Conservation (phyloP, 1,140 invertebrate genomes). For the Drosophila guanche region DNA sequence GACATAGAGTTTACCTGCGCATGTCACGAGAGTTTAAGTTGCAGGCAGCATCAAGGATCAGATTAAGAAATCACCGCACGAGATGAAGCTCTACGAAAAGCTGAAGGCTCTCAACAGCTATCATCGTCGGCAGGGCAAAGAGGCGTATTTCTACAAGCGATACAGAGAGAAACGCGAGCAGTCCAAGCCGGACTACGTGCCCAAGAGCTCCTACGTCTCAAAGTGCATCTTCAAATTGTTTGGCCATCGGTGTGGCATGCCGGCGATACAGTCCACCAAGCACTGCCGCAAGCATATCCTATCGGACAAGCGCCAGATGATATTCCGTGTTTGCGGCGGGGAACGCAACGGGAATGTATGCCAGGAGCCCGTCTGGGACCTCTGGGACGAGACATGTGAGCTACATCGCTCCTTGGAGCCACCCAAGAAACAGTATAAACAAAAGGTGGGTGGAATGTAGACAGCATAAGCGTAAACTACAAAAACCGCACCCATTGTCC, state of each 20-base stretch:
- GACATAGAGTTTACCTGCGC: neutral
- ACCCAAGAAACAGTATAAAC: no score
- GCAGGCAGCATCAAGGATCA: conserved; percentile 90
- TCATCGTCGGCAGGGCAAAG: conserved; percentile 89
- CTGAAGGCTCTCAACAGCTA: conserved; percentile 91
- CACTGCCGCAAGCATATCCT: neutral
- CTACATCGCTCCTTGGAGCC: no score
- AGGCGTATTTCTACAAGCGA: conserved; percentile 91
- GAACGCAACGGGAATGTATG: no score
- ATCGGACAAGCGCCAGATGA: conserved; percentile 4
- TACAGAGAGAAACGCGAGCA: conserved; percentile 89
- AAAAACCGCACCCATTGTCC: no score
- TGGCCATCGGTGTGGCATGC: no score
- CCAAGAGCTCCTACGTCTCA: conserved; percentile 35
- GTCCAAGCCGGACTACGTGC: conserved; percentile 17
- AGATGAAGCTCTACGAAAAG: conserved; percentile 90
- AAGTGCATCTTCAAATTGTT: conserved; percentile 87
- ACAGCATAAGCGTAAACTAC: no score
- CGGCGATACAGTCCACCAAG: neutral
- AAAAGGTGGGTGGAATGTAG: no score
- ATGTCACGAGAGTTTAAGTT: conserved; percentile 11
- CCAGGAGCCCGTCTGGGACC: no score
- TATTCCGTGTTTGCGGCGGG: neutral
- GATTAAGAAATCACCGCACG: conserved; percentile 87
- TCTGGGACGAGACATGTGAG: no score